Conservation (phyloP, 2,113 vertebrate genomes). For the Pao palembangensis region DNA sequence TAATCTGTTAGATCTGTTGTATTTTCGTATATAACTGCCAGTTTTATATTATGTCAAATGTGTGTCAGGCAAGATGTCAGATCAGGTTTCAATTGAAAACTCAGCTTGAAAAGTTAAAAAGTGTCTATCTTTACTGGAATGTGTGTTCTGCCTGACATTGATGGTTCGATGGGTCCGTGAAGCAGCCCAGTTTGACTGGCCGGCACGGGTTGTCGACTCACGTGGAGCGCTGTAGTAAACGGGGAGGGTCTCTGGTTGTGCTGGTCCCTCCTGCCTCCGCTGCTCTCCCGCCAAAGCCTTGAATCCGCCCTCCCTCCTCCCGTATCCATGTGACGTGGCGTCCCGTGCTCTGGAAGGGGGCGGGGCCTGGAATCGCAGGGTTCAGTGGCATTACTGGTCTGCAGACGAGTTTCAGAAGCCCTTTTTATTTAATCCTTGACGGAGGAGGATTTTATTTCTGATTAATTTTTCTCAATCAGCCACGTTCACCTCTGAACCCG, state of each 20-base stretch:
- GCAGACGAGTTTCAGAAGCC: too few relatives aligned
- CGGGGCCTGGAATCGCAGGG: background rate
- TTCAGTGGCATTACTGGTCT: too few relatives aligned
- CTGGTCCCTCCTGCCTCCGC: background rate
- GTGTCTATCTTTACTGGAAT: background rate
- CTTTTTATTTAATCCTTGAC: too few relatives aligned
- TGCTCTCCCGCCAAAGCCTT: conserved; percentile 54
- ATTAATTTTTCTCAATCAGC: too few relatives aligned
- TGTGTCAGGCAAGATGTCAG: too few relatives aligned
- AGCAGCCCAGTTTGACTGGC: conserved; percentile 24
- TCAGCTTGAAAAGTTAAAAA: too few relatives aligned
- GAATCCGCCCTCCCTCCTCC: conserved; percentile 20
- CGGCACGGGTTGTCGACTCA: conserved; percentile 56
- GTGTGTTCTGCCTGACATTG: background rate
- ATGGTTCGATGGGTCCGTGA: background rate
- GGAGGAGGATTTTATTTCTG: too few relatives aligned
- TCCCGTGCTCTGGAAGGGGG: background rate
- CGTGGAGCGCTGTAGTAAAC: conserved; percentile 50
- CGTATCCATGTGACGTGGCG: background rate
- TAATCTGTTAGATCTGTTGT: too few relatives aligned
- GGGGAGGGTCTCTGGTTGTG: conserved; percentile 33
- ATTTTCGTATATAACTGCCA: too few relatives aligned
- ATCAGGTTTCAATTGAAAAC: too few relatives aligned
- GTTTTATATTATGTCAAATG: too few relatives aligned
- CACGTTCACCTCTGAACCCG: background rate